These are phyloP conservation scores for Echinops telfairi DNA, from an alignment of 2,113 vertebrate genomes.

Conservation along the genomic window DNA sequence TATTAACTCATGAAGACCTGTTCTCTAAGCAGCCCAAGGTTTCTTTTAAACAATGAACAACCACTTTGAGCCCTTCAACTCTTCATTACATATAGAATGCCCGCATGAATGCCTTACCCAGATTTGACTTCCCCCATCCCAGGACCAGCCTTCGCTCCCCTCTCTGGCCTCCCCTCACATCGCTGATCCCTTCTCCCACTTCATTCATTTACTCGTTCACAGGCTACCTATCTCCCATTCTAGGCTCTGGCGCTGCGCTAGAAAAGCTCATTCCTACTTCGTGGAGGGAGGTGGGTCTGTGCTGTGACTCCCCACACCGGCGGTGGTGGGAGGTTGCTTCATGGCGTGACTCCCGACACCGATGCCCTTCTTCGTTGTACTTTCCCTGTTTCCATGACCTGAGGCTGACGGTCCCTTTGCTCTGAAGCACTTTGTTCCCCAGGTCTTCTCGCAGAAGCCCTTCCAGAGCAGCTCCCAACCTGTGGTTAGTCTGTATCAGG, in stretches of 20 bases:
- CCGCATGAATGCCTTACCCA: neutral
- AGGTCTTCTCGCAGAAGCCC: neutral
- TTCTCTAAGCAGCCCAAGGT: neutral
- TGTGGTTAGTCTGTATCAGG: fast-evolving
- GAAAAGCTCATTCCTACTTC: neutral
- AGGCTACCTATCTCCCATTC: neutral
- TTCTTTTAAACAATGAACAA: neutral
- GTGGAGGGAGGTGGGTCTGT: neutral
- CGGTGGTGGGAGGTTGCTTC: too few relatives aligned
- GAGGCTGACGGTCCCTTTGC: neutral
- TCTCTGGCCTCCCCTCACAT: neutral
- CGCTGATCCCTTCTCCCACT: neutral
- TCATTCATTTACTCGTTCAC: neutral
- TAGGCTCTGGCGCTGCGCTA: neutral
- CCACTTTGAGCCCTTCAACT: neutral
- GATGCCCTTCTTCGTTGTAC: neutral
- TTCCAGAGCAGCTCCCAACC: neutral
- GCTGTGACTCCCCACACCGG: too few relatives aligned
- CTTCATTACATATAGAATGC: neutral
- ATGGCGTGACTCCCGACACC: neutral
- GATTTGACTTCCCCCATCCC: neutral
- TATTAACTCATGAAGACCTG: neutral
- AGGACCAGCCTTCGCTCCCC: neutral
- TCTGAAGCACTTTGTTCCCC: neutral
- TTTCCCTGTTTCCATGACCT: neutral